Percentiles rank a stretch among this genome's conserved stretches.
Conservation (phyloP, 2,797 vertebrate species). For the Diceros bicornis region DNA sequence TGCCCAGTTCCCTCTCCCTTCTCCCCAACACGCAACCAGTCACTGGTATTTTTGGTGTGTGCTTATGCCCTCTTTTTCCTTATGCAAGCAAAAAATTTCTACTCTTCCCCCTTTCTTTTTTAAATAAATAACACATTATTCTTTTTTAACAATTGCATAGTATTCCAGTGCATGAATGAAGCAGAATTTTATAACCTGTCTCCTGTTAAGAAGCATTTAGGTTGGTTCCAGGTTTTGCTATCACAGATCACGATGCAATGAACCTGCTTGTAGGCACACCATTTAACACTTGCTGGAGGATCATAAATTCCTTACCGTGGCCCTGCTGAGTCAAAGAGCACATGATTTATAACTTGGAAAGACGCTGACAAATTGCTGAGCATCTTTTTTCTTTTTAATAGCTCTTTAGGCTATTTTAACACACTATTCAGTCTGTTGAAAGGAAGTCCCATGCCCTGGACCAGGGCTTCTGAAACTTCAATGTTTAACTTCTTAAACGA, state of each 20-base stretch:
- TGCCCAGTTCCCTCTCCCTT: not conserved
- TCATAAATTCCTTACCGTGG: not conserved
- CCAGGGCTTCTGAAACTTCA: not conserved
- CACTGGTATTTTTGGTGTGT: not conserved
- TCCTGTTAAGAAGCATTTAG: not conserved
- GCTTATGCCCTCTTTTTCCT: not conserved
- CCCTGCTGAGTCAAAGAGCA: not conserved
- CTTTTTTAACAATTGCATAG: not conserved
- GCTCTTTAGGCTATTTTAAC: not conserved
- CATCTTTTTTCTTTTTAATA: constrained; percentile 40
- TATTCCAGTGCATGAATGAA: constrained; percentile 1
- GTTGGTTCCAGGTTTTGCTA: not conserved
- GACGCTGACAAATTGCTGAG: not conserved
- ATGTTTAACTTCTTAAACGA: not conserved
- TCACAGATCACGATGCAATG: not conserved
- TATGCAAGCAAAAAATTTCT: not conserved
- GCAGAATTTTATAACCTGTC: not conserved
- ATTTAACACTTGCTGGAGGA: not conserved
- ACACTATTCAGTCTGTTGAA: not conserved
- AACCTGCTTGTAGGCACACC: not conserved
- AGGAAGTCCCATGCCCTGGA: not conserved
- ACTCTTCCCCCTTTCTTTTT: not conserved
- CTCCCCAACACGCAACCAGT: not conserved
- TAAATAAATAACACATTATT: not conserved
- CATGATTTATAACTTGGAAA: constrained; percentile 9